Base-by-base conservation (phyloP, 2,797 vertebrate genomes). In the Eulemur coronatus region DNA sequence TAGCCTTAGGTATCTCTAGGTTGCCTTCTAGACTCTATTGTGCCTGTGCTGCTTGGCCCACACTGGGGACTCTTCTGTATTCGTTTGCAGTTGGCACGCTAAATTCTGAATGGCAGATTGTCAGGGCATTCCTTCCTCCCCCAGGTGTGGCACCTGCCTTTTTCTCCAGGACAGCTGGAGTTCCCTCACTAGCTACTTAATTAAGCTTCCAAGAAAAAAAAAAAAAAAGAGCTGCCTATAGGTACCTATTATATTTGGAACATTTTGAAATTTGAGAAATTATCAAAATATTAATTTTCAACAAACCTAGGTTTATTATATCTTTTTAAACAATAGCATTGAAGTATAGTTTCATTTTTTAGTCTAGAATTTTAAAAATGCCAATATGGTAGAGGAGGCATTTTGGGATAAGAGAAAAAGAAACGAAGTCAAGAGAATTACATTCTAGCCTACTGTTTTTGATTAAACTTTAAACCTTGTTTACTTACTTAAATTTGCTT, bases 301-400 rank as follows among this genome's bases (percentile, higher is more conserved):
- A 97, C 93, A 97, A 94, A 97, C 26, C 35, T 88, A 1, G 26
- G 1, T 95, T 91, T 86, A 81, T 95, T 20, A 55, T 78, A 67
- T 61, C 8, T 5, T 43, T 96, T 65, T 73, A 35, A 30, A 82
- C 22, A 59, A 57, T 28, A 73, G 15, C 33, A 89, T 2, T 92
- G 17, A 96, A 59, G 0, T 33, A 3, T 2, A 73, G 10, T 87
- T 88, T 94, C 11, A 89, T 73, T 85, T 94, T 67, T 67, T 50
- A 73, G 33, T 3, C 26, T 84, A 59, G 2, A 24, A 55, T 22
- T 55, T 55, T 22, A 22, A 55, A 22, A 55, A 55, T 79, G 10
- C 0, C 8, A 20, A 1, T 46, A 7, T 84, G 4, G 2, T 63
- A 5, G 15, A 57, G 13, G 59, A 72, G 13, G 10, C 7, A 20